phyloP scores from a whole-genome alignment of 2,113 vertebrate genomes.

The Aptenodytes patagonicus region DNA sequence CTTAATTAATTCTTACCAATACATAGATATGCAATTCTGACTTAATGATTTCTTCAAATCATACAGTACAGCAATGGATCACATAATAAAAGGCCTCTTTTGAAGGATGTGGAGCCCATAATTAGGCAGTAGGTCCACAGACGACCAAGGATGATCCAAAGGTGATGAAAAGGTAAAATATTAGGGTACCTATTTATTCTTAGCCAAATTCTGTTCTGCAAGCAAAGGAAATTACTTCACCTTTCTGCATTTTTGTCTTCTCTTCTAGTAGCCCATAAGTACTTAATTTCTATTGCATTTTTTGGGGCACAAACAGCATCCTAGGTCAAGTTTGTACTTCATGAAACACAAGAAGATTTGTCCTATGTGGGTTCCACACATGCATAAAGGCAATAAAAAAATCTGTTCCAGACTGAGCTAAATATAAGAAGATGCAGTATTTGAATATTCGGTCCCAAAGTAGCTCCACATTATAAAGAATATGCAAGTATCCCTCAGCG shows the following conservation, averaged over 20 bases:
- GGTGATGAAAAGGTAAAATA: background rate
- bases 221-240: background rate
- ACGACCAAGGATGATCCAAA: background rate
- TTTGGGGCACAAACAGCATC: rapidly evolving
- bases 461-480: background rate
- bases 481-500: background rate
- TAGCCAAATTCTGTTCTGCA: background rate
- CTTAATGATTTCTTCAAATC: background rate
- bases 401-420: background rate
- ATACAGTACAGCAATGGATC: background rate
- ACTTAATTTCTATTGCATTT: background rate
- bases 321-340: background rate
- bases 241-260: background rate
- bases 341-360: background rate
- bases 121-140: too few species aligned
- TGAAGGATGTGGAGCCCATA: background rate
- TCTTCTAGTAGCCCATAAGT: rapidly evolving
- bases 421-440: background rate
- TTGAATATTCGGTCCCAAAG: background rate
- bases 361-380: background rate
- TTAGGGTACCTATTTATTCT: background rate
- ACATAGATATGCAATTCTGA: background rate
- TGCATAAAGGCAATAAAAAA: background rate
- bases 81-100: background rate
- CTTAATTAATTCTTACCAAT: background rate